These are phyloP conservation scores for Dorcus parallelipipedus DNA, from an alignment of 2,888 invertebrate species.

Conservation along the genomic window DNA sequence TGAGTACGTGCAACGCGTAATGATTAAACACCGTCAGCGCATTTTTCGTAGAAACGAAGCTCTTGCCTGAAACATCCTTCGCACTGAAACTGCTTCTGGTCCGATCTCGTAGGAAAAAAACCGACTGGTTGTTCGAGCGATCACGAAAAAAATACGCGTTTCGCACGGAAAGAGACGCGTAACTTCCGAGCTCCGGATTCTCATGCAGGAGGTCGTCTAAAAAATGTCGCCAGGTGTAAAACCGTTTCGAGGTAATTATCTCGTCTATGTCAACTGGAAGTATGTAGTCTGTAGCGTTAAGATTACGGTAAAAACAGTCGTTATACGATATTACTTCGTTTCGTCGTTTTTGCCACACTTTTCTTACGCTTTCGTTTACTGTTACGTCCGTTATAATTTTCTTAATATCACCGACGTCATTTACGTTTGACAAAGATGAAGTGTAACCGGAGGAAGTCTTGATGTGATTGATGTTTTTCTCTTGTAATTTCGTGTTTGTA, in stretches of 20 bases:
- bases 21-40: constrained; percentile 73
- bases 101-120: constrained; percentile 14
- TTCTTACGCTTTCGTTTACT: constrained; percentile 19
- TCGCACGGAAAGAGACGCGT: constrained; percentile 60
- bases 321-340: constrained; percentile 74
- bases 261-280: constrained; percentile 74
- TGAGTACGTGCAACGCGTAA: constrained; percentile 63
- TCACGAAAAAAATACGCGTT: constrained; percentile 57
- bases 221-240: constrained; percentile 57
- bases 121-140: neutral
- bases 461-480: no score
- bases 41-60: constrained; percentile 63
- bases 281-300: constrained; percentile 61
- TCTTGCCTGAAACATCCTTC: constrained; percentile 66
- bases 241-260: constrained; percentile 63
- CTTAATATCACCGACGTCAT: constrained; percentile 13
- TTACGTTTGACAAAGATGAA: neutral
- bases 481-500: no score
- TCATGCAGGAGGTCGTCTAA: constrained; percentile 45
- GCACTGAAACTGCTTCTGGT: constrained; percentile 51
- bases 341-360: constrained; percentile 66
- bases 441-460: no score
- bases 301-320: constrained; percentile 72
- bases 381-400: constrained; percentile 6
- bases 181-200: constrained; percentile 23